These are phyloP conservation scores for Ophioninae sp. DNA, from an alignment of 2,888 invertebrate genomes.

Conservation along the genomic window DNA sequence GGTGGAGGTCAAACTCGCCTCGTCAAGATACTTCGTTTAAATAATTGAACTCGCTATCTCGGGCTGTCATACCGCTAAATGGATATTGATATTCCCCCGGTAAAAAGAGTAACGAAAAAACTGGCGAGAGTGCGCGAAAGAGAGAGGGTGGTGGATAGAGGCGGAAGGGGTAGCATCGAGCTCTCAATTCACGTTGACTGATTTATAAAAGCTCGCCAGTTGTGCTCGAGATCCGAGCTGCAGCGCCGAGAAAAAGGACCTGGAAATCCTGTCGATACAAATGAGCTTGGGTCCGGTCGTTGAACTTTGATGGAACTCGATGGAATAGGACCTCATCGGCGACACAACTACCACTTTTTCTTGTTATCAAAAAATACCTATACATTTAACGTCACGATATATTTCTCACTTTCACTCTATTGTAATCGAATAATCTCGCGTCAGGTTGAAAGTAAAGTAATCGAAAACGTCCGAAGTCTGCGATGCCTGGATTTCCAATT, in stretches of 20 bases:
- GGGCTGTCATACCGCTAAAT: constrained; percentile 50
- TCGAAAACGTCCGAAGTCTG: background rate
- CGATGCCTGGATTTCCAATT: background rate
- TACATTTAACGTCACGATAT: constrained; percentile 5
- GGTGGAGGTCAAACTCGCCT: constrained; percentile 44
- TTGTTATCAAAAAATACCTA: background rate
- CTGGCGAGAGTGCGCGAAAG: constrained; percentile 8
- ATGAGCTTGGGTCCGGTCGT: constrained; percentile 57
- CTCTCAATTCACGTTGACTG: constrained; percentile 54
- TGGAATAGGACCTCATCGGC: constrained; percentile 22
- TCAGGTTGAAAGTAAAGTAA: background rate
- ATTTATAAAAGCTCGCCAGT: constrained; percentile 60
- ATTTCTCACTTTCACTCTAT: background rate
- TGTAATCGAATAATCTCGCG: background rate
- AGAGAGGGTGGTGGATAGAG: constrained; percentile 7
- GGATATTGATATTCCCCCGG: constrained; percentile 58
- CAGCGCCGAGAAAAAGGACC: constrained; percentile 47
- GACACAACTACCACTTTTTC: background rate
- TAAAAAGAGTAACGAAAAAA: constrained; percentile 43
- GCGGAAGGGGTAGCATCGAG: constrained; percentile 21
- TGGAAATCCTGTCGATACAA: constrained; percentile 47
- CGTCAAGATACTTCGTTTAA: constrained; percentile 56
- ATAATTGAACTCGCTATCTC: constrained; percentile 48
- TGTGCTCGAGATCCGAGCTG: constrained; percentile 49
- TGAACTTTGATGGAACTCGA: constrained; percentile 52